Percentiles rank a stretch among this genome's conserved stretches.
Evolutionary conservation across 2,888 invertebrate genomes (phyloP).

Genomic region (Drosophila pseudotakahashii): DNA sequence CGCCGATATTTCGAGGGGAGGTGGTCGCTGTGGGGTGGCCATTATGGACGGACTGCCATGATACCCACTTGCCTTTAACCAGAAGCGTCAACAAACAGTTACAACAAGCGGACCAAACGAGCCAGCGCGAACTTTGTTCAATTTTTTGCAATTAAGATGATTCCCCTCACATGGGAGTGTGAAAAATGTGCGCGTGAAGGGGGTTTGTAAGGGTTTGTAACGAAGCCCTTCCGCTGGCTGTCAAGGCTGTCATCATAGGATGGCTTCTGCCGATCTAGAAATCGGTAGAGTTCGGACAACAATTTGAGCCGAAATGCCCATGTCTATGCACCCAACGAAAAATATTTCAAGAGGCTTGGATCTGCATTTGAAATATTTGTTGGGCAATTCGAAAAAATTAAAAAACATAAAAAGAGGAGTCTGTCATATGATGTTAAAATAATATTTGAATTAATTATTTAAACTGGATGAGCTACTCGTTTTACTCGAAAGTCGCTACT

Average conservation of each 20-base stretch:
- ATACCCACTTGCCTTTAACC: conserved; percentile 78
- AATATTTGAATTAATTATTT: too few relatives aligned
- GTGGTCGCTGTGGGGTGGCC: conserved; percentile 52
- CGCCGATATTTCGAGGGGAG: background rate
- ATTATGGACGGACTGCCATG: conserved; percentile 57
- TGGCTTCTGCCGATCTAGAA: background rate
- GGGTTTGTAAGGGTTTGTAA: conserved; percentile 35
- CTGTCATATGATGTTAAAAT: too few relatives aligned
- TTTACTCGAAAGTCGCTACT: too few relatives aligned
- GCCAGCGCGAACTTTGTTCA: conserved; percentile 61
- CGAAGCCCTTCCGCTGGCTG: conserved; percentile 53
- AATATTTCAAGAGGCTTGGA: background rate
- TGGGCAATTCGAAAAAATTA: too few relatives aligned
- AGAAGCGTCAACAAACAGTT: conserved; percentile 54
- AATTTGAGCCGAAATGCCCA: background rate
- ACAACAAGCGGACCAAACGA: conserved; percentile 53
- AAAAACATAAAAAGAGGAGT: too few relatives aligned
- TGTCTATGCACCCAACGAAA: background rate
- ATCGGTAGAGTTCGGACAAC: background rate
- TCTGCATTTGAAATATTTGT: too few relatives aligned
- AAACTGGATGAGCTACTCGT: too few relatives aligned
- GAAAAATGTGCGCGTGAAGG: background rate
- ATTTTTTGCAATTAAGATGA: conserved; percentile 77
- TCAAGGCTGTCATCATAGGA: conserved; percentile 30
- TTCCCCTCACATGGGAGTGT: conserved; percentile 64